Conservation (phyloP, 2,113 vertebrate species). For the Gallinago media region DNA sequence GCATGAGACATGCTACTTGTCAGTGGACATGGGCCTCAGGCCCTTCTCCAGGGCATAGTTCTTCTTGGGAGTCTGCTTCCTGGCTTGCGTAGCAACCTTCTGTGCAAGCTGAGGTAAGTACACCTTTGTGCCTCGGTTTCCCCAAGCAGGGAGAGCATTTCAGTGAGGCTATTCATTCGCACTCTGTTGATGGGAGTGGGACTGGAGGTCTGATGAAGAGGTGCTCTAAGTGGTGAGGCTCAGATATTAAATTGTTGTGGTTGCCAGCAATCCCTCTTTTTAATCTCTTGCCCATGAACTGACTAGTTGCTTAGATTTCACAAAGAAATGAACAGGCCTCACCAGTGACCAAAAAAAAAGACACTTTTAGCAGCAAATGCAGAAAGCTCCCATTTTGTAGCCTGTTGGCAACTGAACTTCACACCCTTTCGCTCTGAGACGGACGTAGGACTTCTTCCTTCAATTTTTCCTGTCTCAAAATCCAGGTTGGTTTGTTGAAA, state of each 20-base stretch:
- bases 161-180: not conserved
- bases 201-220: not conserved
- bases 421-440: not conserved
- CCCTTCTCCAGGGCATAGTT: not conserved
- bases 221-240: not conserved
- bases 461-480: not conserved
- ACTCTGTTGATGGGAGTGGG: not conserved
- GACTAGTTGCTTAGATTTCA: not conserved
- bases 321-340: not conserved
- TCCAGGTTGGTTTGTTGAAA: conserved; percentile 73
- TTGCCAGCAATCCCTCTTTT: not conserved
- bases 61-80: not conserved
- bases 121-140: not conserved
- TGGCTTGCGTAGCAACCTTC: not conserved
- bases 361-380: not conserved
- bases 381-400: not conserved
- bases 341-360: not conserved
- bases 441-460: not conserved
- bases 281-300: not conserved
- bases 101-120: not conserved
- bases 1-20: fast-evolving
- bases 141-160: not conserved
- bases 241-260: not conserved
- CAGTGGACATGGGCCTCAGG: not conserved
- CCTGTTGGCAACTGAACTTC: not conserved